phyloP scores from a whole-genome alignment of 2,888 invertebrate genomes.

The Chirona hameri region DNA sequence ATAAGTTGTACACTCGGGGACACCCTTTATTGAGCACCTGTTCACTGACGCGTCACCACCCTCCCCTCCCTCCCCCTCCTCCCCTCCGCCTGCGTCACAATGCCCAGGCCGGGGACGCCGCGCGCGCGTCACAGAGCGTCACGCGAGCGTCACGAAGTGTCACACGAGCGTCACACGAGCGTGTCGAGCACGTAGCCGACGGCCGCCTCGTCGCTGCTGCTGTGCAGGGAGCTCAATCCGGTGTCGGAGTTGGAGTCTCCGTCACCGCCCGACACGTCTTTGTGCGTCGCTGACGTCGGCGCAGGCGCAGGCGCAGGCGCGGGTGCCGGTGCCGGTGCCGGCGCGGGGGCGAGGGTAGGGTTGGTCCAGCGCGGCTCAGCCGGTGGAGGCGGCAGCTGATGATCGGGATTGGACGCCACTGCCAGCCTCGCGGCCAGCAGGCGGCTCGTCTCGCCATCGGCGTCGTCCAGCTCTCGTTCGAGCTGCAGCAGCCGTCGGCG shows the following conservation, averaged over 20 bases:
- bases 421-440: constrained; percentile 10
- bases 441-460: constrained; percentile 8
- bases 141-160: constrained; percentile 47
- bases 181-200: constrained; percentile 47
- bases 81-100: neutral
- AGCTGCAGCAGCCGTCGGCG: neutral
- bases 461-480: constrained; percentile 7
- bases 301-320: neutral
- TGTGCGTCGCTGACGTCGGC: neutral
- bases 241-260: constrained; percentile 53
- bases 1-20: neutral
- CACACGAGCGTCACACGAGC: constrained; percentile 43
- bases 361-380: constrained; percentile 11
- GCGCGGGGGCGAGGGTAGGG: neutral
- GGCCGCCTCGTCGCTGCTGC: constrained; percentile 47
- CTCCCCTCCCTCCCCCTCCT: neutral
- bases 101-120: neutral
- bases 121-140: constrained; percentile 33
- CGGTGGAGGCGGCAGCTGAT: neutral
- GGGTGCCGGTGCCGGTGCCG: neutral
- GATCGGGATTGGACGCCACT: neutral
- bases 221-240: constrained; percentile 52
- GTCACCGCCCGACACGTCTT: neutral
- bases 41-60: neutral
- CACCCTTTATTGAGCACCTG: neutral